Percentiles rank a stretch among this genome's conserved stretches.
Conservation (phyloP, 2,113 vertebrate genomes). For the Cottus gobio region DNA sequence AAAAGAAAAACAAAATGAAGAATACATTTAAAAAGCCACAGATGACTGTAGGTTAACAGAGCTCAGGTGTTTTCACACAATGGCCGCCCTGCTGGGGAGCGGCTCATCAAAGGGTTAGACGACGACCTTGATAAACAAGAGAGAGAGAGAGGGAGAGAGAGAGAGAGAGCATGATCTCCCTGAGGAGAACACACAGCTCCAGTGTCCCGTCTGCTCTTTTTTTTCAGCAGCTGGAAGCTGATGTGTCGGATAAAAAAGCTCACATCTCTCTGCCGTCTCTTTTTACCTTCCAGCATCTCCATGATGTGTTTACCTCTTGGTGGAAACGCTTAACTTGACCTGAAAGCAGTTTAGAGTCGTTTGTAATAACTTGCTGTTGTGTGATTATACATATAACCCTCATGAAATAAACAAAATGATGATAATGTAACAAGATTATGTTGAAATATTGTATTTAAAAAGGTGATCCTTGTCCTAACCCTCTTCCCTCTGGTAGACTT, state of each 20-base stretch:
- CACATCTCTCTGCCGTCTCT: slow-evolving; percentile 18
- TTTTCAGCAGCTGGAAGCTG: slow-evolving; percentile 40
- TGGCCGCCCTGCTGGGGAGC: slow-evolving; percentile 18
- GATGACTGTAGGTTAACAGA: background rate
- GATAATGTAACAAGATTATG: too few species aligned
- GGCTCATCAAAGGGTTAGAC: too few species aligned
- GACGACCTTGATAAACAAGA: too few species aligned
- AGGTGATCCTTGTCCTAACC: background rate
- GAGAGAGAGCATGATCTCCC: background rate
- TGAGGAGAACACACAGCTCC: slow-evolving; percentile 16
- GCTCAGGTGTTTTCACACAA: slow-evolving; percentile 32
- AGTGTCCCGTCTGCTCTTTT: background rate
- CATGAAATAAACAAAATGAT: too few species aligned
- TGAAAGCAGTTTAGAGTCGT: slow-evolving; percentile 3
- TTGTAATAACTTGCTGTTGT: background rate
- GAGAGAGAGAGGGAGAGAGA: slow-evolving; percentile 8
- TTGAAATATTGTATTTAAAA: too few species aligned
- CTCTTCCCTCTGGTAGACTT: too few species aligned
- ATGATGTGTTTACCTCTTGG: background rate
- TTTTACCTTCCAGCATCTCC: slow-evolving; percentile 40
- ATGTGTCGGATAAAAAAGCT: slow-evolving; percentile 47
- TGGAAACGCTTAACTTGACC: slow-evolving; percentile 24
- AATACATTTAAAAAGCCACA: too few species aligned
- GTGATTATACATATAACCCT: too few species aligned
- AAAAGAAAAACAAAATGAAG: too few species aligned